phyloP scores from a whole-genome alignment of 2,888 invertebrate species.

The Platycheirus rosarum region DNA sequence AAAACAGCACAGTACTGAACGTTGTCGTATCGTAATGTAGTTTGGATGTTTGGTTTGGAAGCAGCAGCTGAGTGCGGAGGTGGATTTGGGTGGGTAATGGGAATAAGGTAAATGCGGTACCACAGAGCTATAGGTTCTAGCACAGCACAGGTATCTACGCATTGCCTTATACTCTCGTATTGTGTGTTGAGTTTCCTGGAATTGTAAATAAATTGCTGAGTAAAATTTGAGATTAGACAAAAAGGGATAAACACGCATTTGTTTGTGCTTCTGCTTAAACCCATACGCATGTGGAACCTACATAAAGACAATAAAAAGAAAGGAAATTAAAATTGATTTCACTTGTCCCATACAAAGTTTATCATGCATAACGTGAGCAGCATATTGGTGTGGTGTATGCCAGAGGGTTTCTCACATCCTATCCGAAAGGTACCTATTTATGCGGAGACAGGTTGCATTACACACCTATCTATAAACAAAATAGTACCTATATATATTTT shows the following conservation, averaged over 20 bases:
- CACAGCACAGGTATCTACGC: neutral
- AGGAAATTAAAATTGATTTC: slow-evolving; percentile 72
- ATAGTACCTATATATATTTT: neutral
- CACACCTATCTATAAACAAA: no score
- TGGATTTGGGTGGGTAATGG: slow-evolving; percentile 53
- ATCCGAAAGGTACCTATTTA: slow-evolving; percentile 6
- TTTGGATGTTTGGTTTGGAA: slow-evolving; percentile 34
- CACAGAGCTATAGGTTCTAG: no score
- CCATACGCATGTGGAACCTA: neutral
- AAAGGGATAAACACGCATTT: slow-evolving; percentile 54
- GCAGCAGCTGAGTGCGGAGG: slow-evolving; percentile 57
- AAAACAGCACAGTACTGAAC: slow-evolving; percentile 8
- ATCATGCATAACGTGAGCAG: slow-evolving; percentile 28
- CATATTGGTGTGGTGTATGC: neutral
- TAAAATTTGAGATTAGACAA: slow-evolving; percentile 66
- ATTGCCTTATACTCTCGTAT: slow-evolving; percentile 22
- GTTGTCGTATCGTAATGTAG: slow-evolving; percentile 15
- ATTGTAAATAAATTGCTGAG: slow-evolving; percentile 55
- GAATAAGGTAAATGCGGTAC: slow-evolving; percentile 38
- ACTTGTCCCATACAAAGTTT: slow-evolving; percentile 63
- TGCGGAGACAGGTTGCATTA: neutral
- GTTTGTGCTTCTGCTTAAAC: slow-evolving; percentile 14
- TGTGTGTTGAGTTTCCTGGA: slow-evolving; percentile 63
- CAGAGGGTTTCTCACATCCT: no score
- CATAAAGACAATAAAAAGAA: slow-evolving; percentile 35